phyloP scores from a whole-genome alignment of 1,140 invertebrate genomes.

The Caligus rogercresseyi region DNA sequence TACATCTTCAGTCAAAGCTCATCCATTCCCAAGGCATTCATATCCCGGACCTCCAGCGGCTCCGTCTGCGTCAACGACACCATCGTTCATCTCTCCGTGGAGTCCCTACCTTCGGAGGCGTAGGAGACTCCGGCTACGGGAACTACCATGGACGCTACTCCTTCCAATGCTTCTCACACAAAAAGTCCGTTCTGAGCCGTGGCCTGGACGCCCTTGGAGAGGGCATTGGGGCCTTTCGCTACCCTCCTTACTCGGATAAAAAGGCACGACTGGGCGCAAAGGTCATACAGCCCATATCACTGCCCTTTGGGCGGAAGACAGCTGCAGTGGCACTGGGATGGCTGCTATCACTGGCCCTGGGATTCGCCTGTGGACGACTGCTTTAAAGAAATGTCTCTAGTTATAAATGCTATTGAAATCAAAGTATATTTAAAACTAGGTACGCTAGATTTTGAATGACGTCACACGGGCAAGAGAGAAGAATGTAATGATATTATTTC shows the following conservation, averaged over 20 bases:
- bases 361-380: too few species aligned
- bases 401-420: too few species aligned
- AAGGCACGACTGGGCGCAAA: too few species aligned
- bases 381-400: too few species aligned
- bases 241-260: slow-evolving; percentile 15
- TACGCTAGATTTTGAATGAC: too few species aligned
- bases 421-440: too few species aligned
- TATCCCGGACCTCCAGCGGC: slow-evolving; percentile 60
- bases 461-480: too few species aligned
- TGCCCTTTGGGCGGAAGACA: too few species aligned
- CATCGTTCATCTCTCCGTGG: slow-evolving; percentile 61
- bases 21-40: slow-evolving; percentile 48
- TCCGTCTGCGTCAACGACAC: slow-evolving; percentile 75
- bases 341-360: too few species aligned
- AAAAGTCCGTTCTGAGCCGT: neutral
- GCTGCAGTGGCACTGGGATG: too few species aligned
- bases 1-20: slow-evolving; percentile 69
- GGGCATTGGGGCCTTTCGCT: neutral
- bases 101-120: slow-evolving; percentile 59
- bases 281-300: too few species aligned
- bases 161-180: neutral
- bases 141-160: slow-evolving; percentile 11
- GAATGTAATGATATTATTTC: too few species aligned
- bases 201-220: neutral
- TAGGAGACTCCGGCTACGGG: slow-evolving; percentile 38